Base-by-base conservation (phyloP, 2,797 vertebrate species). In the Meriones psammophilus region DNA sequence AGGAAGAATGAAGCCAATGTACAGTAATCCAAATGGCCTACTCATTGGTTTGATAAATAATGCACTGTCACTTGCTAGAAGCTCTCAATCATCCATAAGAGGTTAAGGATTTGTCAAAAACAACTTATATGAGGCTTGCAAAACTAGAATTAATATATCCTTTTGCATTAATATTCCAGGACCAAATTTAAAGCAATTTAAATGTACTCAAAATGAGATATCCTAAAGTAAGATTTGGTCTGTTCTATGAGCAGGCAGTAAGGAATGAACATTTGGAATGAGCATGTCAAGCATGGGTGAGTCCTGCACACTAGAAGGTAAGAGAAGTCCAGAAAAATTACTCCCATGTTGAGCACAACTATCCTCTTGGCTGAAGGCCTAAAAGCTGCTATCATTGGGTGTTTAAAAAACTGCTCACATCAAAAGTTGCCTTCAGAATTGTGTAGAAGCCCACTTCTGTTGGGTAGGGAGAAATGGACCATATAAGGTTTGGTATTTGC, bases 361-460 rank as follows among this genome's bases (percentile, higher is more conserved):
- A 46, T 54, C 69, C 28, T 83, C 39, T 76, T 92, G 69, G 86
- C 33, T 91, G 81, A 95, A 54, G 71, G 24, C 81, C 28, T 66
- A 88, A 88, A 22, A 87, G 58, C 73, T 95, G 30, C 28, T 91
- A 83, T 64, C 50, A 50, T 8, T 10, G 50, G 50, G 2, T 66
- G 81, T 68, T 78, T 86, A 92, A 89, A 88, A 96, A 94, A 95
- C 85, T 28, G n/a, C 30, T 95, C 85, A 66, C 58, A 86, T 85
- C 18, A 7, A 68, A 96, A 96, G 58, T 87, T 66, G 3, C 79
- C 26, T 66, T 5, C 83, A 60, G 54, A 91, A 89, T n/a, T 89
- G 14, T 89, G 36, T 80, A 54, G 78, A 92, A 66, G 85, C 88
- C 13, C 20, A 92, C n/a, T 73, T 22, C 39, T 42, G 13, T 87